Conservation (phyloP, 2,113 vertebrate species). For the Atlantisia rogersi region DNA sequence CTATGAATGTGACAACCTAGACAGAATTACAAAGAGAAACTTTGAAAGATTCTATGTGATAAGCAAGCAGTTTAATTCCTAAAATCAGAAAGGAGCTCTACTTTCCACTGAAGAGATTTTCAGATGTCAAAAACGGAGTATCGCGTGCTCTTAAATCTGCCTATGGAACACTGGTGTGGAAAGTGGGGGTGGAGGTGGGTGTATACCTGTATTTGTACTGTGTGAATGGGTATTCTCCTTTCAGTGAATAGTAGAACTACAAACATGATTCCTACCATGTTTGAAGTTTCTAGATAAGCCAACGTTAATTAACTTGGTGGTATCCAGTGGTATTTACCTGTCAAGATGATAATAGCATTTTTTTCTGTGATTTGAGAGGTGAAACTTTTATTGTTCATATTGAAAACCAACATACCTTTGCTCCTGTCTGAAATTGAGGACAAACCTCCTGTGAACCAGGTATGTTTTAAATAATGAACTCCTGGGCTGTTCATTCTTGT, state of each 20-base stretch:
- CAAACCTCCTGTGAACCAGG: not conserved
- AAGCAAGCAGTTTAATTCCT: not conserved
- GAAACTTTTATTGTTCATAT: not conserved
- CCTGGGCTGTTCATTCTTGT: not conserved
- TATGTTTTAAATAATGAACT: not conserved
- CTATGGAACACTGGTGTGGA: not conserved
- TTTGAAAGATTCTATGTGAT: not conserved
- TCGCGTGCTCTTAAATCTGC: not conserved
- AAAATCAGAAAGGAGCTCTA: not conserved
- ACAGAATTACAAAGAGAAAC: not conserved
- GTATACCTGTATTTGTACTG: not conserved
- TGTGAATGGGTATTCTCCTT: not conserved
- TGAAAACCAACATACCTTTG: not conserved
- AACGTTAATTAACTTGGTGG: not conserved
- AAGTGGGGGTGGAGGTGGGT: rapidly evolving
- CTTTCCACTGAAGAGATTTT: not conserved
- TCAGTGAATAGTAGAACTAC: not conserved
- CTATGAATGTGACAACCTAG: not conserved
- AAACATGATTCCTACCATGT: not conserved
- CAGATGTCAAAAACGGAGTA: not conserved
- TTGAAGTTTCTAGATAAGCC: not conserved
- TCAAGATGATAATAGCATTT: not conserved
- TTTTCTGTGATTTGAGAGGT: not conserved
- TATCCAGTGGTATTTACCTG: not conserved
- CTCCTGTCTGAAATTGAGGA: not conserved